Percentiles rank a stretch among this genome's conserved stretches.
phyloP scores from a whole-genome alignment of 2,888 invertebrate species.

The Parnassius orleans region DNA sequence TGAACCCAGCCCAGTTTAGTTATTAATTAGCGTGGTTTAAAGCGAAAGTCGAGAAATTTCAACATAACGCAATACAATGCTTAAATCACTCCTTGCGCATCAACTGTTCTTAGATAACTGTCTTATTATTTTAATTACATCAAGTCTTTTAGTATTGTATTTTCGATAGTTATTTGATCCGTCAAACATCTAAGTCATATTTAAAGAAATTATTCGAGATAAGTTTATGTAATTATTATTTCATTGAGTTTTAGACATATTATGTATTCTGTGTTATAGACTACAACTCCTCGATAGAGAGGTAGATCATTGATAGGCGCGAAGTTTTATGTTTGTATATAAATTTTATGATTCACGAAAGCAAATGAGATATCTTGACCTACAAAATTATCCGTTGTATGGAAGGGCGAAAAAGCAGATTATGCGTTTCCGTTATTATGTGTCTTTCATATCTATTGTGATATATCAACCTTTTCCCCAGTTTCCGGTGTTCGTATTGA shows the following conservation, averaged over 20 bases:
- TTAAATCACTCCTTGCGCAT: conserved; percentile 43
- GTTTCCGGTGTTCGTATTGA: neutral
- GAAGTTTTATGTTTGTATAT: too few species aligned
- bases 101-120: conserved; percentile 44
- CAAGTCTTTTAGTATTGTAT: conserved; percentile 30
- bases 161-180: conserved; percentile 33
- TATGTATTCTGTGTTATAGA: too few species aligned
- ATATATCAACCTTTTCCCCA: conserved; percentile 23
- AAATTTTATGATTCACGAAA: too few species aligned
- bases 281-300: too few species aligned
- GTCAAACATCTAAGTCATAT: conserved; percentile 22
- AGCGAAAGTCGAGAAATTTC: conserved; percentile 38
- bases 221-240: neutral
- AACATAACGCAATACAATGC: conserved; percentile 40
- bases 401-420: conserved; percentile 6
- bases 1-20: conserved; percentile 11
- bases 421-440: neutral
- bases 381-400: neutral
- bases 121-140: conserved; percentile 45
- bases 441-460: neutral
- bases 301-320: too few species aligned
- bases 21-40: conserved; percentile 26
- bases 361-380: too few species aligned
- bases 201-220: conserved; percentile 1
- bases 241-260: conserved; percentile 16